These are phyloP conservation scores for Tapirus indicus DNA, from an alignment of 2,797 vertebrate species.

Conservation along the genomic window DNA sequence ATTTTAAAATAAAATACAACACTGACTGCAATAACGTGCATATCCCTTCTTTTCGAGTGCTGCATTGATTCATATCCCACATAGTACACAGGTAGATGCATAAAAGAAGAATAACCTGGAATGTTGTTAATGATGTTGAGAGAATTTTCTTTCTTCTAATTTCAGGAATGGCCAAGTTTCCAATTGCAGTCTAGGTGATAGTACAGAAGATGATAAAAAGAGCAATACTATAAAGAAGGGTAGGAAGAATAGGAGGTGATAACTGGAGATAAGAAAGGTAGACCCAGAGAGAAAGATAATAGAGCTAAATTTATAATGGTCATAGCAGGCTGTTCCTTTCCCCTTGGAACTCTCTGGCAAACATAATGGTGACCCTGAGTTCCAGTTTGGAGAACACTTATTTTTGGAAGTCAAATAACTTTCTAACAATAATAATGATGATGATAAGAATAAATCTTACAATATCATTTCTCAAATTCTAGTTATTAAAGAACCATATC, in stretches of 20 bases:
- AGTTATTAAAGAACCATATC: not conserved
- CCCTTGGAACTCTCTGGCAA: not conserved
- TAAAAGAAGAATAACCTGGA: not conserved
- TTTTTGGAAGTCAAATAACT: not conserved
- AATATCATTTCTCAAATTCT: not conserved
- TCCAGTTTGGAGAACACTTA: not conserved
- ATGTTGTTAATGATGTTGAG: not conserved
- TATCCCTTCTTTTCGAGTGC: not conserved
- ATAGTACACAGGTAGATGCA: not conserved
- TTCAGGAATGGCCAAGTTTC: not conserved
- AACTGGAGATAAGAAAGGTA: not conserved
- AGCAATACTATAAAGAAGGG: not conserved
- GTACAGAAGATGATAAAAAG: not conserved
- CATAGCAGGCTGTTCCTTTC: not conserved
- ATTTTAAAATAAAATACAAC: constrained; percentile 20
- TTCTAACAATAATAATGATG: not conserved
- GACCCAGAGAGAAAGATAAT: not conserved
- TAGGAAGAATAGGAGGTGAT: not conserved
- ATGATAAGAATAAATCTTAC: not conserved
- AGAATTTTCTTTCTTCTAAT: constrained; percentile 10
- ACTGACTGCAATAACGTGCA: not conserved
- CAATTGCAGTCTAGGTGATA: not conserved
- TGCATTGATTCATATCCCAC: not conserved
- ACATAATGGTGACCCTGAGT: not conserved
- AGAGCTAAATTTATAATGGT: not conserved